These are phyloP conservation scores for Balanococcus diminutus DNA, from an alignment of 2,888 invertebrate species.

Conservation along the genomic window DNA sequence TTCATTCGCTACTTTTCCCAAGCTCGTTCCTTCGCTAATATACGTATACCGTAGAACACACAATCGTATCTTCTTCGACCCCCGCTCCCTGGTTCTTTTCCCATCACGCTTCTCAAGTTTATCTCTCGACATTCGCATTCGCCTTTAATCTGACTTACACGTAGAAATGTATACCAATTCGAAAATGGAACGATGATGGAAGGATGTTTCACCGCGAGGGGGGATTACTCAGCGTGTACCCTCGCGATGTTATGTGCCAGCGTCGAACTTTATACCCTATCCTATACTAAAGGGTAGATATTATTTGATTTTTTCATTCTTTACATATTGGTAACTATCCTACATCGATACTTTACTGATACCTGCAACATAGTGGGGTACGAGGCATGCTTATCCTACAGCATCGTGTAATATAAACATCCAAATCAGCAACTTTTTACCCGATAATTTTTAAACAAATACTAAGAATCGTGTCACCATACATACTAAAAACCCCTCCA, in stretches of 20 bases:
- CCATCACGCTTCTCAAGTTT: not conserved
- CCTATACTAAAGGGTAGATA: not conserved
- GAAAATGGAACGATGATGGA: not conserved
- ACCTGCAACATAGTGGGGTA: not conserved
- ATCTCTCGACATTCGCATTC: not conserved
- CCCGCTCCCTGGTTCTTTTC: not conserved
- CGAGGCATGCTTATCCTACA: not conserved
- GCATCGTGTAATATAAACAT: not conserved
- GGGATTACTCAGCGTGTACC: no score
- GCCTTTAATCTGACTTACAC: constrained; percentile 22
- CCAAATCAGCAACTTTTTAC: not conserved
- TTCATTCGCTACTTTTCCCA: constrained; percentile 36
- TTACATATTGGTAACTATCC: not conserved
- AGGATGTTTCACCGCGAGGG: not conserved
- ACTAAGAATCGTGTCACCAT: not conserved
- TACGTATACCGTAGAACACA: not conserved
- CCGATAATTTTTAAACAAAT: not conserved
- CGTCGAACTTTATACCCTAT: not conserved
- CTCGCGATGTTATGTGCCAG: not conserved
- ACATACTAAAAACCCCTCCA: not conserved
- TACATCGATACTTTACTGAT: not conserved
- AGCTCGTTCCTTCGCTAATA: not conserved
- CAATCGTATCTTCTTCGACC: not conserved
- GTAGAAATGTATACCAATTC: not conserved
- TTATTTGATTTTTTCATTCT: not conserved